A percentile compares a stretch with the other conserved stretches of the same genome.
Evolutionary conservation across 2,113 vertebrate genomes (phyloP).

Genomic region (Campylomormyrus tamandua): DNA sequence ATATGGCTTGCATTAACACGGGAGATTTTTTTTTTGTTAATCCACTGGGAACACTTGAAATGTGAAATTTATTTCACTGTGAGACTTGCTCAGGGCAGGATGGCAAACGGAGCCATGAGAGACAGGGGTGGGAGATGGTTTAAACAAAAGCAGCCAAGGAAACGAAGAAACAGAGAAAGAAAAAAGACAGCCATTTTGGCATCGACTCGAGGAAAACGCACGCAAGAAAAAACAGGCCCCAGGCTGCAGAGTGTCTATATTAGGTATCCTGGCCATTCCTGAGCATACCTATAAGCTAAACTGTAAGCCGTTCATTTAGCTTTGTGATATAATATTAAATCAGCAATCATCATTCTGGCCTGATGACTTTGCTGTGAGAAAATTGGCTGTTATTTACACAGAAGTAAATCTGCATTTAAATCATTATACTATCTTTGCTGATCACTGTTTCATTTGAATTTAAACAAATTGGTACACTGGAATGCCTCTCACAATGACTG

Average conservation of each 20-base stretch:
- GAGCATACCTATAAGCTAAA: background rate
- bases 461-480: background rate
- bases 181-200: background rate
- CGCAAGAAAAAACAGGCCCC: background rate
- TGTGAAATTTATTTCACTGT: background rate
- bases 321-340: background rate
- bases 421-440: background rate
- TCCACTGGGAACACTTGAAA: background rate
- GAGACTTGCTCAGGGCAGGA: background rate
- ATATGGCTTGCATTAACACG: background rate
- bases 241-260: background rate
- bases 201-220: background rate
- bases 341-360: background rate
- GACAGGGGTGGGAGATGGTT: background rate
- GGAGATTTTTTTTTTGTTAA: background rate
- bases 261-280: background rate
- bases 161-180: background rate
- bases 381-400: background rate
- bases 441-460: background rate
- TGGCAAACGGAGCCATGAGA: background rate
- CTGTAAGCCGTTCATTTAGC: background rate
- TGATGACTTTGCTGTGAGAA: background rate
- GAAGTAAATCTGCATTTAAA: background rate
- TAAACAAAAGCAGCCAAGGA: background rate
- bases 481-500: background rate